A percentile compares a stretch with the other conserved stretches of the same genome.
Conservation (phyloP, 2,888 invertebrate species). For the Ennomos erosarius region DNA sequence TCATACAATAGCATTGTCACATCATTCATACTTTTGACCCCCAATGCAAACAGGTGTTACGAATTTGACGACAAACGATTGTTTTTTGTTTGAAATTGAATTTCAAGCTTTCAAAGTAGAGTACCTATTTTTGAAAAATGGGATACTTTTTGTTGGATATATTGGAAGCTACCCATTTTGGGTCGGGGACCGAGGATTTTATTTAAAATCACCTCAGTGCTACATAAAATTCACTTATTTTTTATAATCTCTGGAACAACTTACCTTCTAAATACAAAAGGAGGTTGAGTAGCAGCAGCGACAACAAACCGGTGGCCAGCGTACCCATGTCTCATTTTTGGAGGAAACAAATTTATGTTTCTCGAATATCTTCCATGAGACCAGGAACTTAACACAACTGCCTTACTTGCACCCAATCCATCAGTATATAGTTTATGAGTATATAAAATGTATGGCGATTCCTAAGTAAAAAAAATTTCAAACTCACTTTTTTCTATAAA, state of each 20-base stretch:
- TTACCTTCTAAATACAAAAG: slow-evolving; percentile 89
- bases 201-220: too few relatives aligned
- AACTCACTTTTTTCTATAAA: too few relatives aligned
- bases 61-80: too few relatives aligned
- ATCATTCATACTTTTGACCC: too few relatives aligned
- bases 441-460: slow-evolving; percentile 89
- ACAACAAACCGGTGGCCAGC: slow-evolving; percentile 90
- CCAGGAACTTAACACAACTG: slow-evolving; percentile 90
- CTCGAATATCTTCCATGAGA: slow-evolving; percentile 86
- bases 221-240: too few relatives aligned
- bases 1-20: too few relatives aligned
- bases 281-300: slow-evolving; percentile 89
- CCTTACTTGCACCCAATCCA: slow-evolving; percentile 89
- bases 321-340: slow-evolving; percentile 88
- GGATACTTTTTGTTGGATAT: too few relatives aligned
- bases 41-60: not conserved
- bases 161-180: too few relatives aligned
- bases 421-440: slow-evolving; percentile 90
- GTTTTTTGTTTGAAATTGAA: too few relatives aligned
- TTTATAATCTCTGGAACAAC: not conserved
- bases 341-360: slow-evolving; percentile 88
- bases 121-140: too few relatives aligned
- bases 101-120: too few relatives aligned
- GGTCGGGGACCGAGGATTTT: too few relatives aligned
- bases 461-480: slow-evolving; percentile 66